phyloP scores from a whole-genome alignment of 2,888 invertebrate genomes.

The Spodoptera picta region DNA sequence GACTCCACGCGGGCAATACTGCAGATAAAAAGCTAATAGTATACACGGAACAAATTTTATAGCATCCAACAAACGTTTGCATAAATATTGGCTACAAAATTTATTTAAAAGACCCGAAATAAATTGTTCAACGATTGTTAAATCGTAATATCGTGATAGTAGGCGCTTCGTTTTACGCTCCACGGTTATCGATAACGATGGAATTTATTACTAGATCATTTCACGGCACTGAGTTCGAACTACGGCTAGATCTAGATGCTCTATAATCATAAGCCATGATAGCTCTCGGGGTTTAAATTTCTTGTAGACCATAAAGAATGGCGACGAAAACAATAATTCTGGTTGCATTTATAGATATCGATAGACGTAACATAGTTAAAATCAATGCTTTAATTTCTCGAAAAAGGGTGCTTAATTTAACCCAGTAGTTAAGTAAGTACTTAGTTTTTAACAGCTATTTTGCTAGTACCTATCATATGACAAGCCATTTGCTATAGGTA shows the following conservation, averaged over 20 bases:
- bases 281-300: conserved; percentile 33
- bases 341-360: conserved; percentile 2
- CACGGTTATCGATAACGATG: conserved; percentile 32
- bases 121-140: conserved; percentile 17
- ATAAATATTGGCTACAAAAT: conserved; percentile 9
- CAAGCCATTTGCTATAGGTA: too few relatives aligned
- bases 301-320: conserved; percentile 26
- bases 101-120: conserved; percentile 11
- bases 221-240: conserved; percentile 30
- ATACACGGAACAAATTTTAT: conserved; percentile 9
- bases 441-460: too few relatives aligned
- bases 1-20: too few relatives aligned
- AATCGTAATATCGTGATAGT: conserved; percentile 30
- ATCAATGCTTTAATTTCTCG: too few relatives aligned
- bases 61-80: conserved; percentile 5
- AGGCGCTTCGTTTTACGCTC: conserved; percentile 33
- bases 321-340: conserved; percentile 36
- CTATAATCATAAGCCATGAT: conserved; percentile 38
- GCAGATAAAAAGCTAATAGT: background rate
- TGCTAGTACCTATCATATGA: too few relatives aligned
- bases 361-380: too few relatives aligned
- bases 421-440: too few relatives aligned
- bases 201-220: conserved; percentile 48
- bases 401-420: too few relatives aligned
- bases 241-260: conserved; percentile 36